These are phyloP conservation scores for Noctua pronuba DNA, from an alignment of 2,888 invertebrate species.

Conservation along the genomic window DNA sequence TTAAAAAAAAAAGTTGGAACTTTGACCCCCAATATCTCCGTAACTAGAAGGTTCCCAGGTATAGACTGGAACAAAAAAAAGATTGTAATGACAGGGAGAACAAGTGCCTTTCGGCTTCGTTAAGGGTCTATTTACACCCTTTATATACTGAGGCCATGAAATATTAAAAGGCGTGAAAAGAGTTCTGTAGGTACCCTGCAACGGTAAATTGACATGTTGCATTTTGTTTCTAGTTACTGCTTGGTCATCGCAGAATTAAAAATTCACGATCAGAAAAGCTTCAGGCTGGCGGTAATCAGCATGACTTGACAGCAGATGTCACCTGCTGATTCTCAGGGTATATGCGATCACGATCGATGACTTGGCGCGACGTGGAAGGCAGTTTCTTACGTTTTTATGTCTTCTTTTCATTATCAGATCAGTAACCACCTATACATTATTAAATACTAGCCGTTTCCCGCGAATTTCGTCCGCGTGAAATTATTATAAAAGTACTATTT, in stretches of 20 bases:
- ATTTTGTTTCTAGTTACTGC: not conserved
- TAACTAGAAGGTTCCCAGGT: too few species aligned
- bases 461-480: too few species aligned
- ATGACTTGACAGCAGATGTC: conserved; percentile 11
- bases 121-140: too few species aligned
- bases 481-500: too few species aligned
- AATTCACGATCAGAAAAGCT: conserved; percentile 16
- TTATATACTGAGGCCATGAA: not conserved
- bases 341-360: conserved; percentile 39
- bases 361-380: not conserved
- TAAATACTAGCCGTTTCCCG: too few species aligned
- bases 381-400: not conserved
- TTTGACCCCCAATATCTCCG: too few species aligned
- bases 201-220: not conserved
- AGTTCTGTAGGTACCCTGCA: not conserved
- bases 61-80: too few species aligned
- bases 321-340: conserved; percentile 45
- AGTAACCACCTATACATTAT: not conserved
- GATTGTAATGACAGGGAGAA: too few species aligned
- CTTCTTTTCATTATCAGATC: not conserved
- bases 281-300: conserved; percentile 6
- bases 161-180: not conserved
- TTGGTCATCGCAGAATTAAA: not conserved
- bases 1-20: too few species aligned
- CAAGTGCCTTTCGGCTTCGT: too few species aligned